These are phyloP conservation scores for Sebastes steindachneri DNA, from an alignment of 2,797 vertebrate genomes.

Conservation along the genomic window DNA sequence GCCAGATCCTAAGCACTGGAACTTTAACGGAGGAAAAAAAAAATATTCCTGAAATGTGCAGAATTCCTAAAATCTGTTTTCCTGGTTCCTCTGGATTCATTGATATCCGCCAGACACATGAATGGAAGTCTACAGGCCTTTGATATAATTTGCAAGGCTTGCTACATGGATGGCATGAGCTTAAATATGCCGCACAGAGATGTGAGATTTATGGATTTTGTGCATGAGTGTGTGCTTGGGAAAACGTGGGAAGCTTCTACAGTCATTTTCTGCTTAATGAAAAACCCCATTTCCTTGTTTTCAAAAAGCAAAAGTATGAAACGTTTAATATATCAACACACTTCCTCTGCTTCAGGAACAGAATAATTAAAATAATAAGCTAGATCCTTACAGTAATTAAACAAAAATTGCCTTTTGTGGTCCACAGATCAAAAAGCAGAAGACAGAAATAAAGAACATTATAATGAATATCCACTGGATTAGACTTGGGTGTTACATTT, in stretches of 20 bases:
- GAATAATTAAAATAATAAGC: neutral
- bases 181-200: neutral
- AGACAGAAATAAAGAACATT: neutral
- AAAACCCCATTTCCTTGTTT: neutral
- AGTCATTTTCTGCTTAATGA: neutral
- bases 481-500: neutral
- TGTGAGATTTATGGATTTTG: neutral
- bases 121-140: neutral
- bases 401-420: neutral
- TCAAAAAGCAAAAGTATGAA: neutral
- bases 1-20: too few species aligned
- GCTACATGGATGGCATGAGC: neutral
- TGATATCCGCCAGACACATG: neutral
- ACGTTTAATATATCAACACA: neutral
- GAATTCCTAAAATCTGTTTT: neutral
- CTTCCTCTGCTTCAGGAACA: neutral
- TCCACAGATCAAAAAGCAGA: neutral
- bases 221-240: neutral
- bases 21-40: too few species aligned
- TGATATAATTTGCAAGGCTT: neutral
- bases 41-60: neutral
- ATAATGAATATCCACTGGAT: neutral
- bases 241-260: neutral
- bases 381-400: neutral
- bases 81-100: neutral